phyloP scores from a whole-genome alignment of 92 coral and sea anemone genomes.

The Parazoanthus darwini region DNA sequence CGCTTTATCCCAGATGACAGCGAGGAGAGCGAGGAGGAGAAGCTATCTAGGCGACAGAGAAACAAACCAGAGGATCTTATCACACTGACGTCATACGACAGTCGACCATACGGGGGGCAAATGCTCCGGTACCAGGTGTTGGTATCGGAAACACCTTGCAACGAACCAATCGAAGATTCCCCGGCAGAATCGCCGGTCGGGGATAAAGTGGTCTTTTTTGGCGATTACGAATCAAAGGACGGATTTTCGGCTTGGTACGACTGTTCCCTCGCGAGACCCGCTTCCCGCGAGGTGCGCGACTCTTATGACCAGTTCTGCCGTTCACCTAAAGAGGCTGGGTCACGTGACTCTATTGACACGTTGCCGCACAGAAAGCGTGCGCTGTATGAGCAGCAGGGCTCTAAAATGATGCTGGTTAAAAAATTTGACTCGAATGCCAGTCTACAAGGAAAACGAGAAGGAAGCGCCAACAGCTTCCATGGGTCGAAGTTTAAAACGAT shows the following conservation, averaged over 20 bases:
- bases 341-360: slow-evolving; percentile 87
- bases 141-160: slow-evolving; percentile 38
- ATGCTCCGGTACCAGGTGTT: slow-evolving; percentile 63
- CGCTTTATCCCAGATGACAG: slow-evolving; percentile 80
- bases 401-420: slow-evolving; percentile 57
- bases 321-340: slow-evolving; percentile 73
- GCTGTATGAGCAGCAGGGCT: slow-evolving; percentile 72
- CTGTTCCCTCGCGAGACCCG: slow-evolving; percentile 83
- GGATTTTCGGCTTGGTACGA: slow-evolving; percentile 86
- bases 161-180: slow-evolving; percentile 50
- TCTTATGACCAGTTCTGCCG: slow-evolving; percentile 95
- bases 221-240: slow-evolving; percentile 59
- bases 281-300: slow-evolving; percentile 95
- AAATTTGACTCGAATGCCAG: slow-evolving; percentile 80
- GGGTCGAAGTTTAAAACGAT: slow-evolving; percentile 65
- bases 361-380: slow-evolving; percentile 63
- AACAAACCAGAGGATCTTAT: slow-evolving; percentile 68
- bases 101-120: slow-evolving; percentile 64
- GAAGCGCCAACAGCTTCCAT: slow-evolving; percentile 39
- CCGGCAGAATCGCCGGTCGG: slow-evolving; percentile 27
- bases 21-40: slow-evolving; percentile 45
- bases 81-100: slow-evolving; percentile 65
- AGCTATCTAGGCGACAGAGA: slow-evolving; percentile 49
- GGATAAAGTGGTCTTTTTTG: slow-evolving; percentile 79
- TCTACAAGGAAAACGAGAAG: slow-evolving; percentile 64